Evolutionary conservation across 2,113 vertebrate genomes (phyloP), one percentile per base, ranked within the genome.

Genomic region (Cyphomyrus discorhynchus): DNA sequence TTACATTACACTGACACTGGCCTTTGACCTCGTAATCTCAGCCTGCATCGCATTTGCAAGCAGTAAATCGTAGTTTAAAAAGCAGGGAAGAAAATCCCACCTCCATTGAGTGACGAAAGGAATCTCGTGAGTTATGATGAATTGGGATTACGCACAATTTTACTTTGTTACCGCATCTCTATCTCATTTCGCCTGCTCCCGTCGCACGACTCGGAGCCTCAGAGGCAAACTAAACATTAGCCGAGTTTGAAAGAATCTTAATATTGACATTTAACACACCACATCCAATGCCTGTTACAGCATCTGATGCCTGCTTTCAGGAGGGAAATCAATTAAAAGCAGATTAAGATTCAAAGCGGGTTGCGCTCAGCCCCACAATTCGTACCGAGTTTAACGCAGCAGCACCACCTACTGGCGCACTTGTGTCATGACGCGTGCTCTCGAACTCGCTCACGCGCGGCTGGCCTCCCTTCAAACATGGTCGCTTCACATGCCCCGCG

Each of bases 301-400:
- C 39, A 66, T 24, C 52, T 46, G 50, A 58, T 56, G 56, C 31
- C 58, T 56, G 35, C 88, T 52, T 80, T 89, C 88, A 82, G 50
- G 74, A 89, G 49, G 45, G 31, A 83, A 49, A 83, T 82, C 74
- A 83, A 89, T 52, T 90, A 86, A 86, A 50, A 84, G 58, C 56
- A 86, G 82, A 86, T 13, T 70, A 50, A 74, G n/a, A 50, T 45
- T 45, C 3, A 70, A 50, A 50, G 13, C 17, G 42, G 31, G 46
- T 42, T 17, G 7, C n/a, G 53, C 42, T n/a, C 39, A 19, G 9
- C 47, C 84, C 47, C n/a, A 45, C 82, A 7, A n/a, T 62, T 56
- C 15, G 3, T n/a, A 4, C n/a, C 9, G 66, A 50, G 45, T 74
- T 80, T 56, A 77, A 49, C 89, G 47, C 82, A 49, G 7, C 49